phyloP scores from a whole-genome alignment of 2,888 invertebrate species.

The Capitulum mitella region DNA sequence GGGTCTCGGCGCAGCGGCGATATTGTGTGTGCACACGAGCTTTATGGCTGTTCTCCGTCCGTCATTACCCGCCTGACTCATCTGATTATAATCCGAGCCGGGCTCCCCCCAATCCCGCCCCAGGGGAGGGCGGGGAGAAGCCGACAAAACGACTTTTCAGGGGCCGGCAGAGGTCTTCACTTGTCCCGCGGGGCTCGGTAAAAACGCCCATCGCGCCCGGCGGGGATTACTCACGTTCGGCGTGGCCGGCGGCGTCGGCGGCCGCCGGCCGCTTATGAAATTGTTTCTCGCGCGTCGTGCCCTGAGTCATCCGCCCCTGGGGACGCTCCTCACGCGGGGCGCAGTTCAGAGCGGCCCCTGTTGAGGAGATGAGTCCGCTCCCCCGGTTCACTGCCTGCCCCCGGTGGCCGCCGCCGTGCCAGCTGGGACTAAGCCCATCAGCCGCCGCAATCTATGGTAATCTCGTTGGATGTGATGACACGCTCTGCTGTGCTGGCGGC shows the following conservation, averaged over 20 bases:
- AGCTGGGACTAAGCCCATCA: background rate
- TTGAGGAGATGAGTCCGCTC: background rate
- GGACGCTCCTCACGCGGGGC: background rate
- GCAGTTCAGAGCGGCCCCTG: background rate
- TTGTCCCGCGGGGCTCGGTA: background rate
- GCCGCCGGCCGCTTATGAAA: background rate
- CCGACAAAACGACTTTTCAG: background rate
- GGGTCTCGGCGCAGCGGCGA: background rate
- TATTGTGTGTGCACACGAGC: background rate
- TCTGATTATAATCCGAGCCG: background rate
- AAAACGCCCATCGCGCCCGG: background rate
- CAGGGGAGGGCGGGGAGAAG: background rate
- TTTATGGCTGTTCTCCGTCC: background rate
- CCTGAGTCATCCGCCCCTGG: background rate
- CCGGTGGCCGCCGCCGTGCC: background rate
- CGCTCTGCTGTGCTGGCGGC: no score
- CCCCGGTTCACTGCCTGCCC: background rate
- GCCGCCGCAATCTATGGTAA: background rate
- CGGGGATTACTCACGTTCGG: background rate
- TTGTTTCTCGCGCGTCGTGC: background rate
- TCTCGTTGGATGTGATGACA: background rate
- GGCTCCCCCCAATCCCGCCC: background rate
- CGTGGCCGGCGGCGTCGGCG: background rate
- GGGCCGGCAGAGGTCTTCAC: background rate
- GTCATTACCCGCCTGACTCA: background rate